Base-by-base conservation (phyloP, 2,888 invertebrate species). In the Coleophora flavipennella region DNA sequence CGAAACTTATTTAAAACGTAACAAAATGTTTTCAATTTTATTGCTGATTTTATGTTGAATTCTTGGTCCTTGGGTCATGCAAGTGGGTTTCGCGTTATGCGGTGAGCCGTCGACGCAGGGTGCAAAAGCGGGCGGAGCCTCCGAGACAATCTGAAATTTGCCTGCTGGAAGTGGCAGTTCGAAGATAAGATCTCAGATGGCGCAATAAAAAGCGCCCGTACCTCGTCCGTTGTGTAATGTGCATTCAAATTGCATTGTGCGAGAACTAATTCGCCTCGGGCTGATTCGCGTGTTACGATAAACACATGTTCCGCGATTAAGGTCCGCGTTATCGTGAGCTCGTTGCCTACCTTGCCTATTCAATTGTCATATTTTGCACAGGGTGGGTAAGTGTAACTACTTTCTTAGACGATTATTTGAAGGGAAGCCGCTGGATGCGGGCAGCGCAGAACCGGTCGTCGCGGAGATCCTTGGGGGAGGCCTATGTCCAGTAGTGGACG, bases 171-270 rank as follows among this genome's bases (percentile, higher is more conserved):
- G 84, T 84, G 83, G 83, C 81, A 84, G 79, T 77, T 78, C 68
- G 62, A 66, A 81, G 84, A 84, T 84, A 84, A 83, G 81, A 84
- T 83, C 83, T 80, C 78, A 76, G 81, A 80, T 81, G 83, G 81
- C 80, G 83, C 80, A 84, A 84, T 84, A 84, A 84, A 84, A 83
- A 81, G 80, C 76, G 68, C 72, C 70, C 70, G 80, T 81, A 80
- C 80, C 73, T 78, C 76, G 81, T 80, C 76, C 77, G 83, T 81
- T 83, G 84, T 83, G 83, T 83, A 83, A 84, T 83, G 79, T 81
- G 81, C 84, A 83, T 83, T 83, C 81, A 83, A 84, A 84, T 84
- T 84, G 84, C 84, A 84, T 84, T 83, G 83, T 84, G 81, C 81
- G 83, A 80, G 79, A 84, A 80, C 83, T 84, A 83, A 84, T 83